A percentile compares a stretch with the other conserved stretches of the same genome.
These are phyloP conservation scores for Nematostella vectensis DNA, from an alignment of 92 coral and sea anemone genomes.

Conservation along the genomic window DNA sequence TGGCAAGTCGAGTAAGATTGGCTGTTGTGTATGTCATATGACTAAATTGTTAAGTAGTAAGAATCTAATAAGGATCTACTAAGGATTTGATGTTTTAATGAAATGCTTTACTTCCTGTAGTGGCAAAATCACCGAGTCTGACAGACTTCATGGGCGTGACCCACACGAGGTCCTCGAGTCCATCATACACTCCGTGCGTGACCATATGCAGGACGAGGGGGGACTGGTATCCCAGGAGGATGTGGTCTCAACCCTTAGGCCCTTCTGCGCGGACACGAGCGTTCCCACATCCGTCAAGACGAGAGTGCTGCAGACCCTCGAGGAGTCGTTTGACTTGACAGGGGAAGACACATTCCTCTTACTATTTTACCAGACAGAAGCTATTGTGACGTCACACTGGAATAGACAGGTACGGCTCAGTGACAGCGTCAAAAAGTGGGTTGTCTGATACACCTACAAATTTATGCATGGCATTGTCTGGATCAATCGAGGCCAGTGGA, in stretches of 20 bases:
- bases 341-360: slow-evolving; percentile 85
- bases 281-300: slow-evolving; percentile 71
- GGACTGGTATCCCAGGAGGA: slow-evolving; percentile 72
- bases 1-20: no score
- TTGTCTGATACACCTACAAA: background rate
- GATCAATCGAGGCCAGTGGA: no score
- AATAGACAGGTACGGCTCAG: slow-evolving; percentile 55
- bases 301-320: slow-evolving; percentile 62
- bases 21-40: no score
- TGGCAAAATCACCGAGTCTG: no score
- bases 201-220: slow-evolving; percentile 53
- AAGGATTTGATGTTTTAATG: no score
- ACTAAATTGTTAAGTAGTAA: no score
- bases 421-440: background rate
- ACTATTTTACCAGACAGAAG: slow-evolving; percentile 81
- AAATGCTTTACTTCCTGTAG: no score
- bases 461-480: no score
- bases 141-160: background rate
- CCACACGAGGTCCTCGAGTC: slow-evolving; percentile 45
- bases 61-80: no score
- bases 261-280: slow-evolving; percentile 81
- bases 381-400: slow-evolving; percentile 78
- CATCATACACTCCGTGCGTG: slow-evolving; percentile 39
- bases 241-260: slow-evolving; percentile 54
- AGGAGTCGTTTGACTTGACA: slow-evolving; percentile 64